phyloP scores from a whole-genome alignment of 1,140 invertebrate genomes.

The Halictus rubicundus region DNA sequence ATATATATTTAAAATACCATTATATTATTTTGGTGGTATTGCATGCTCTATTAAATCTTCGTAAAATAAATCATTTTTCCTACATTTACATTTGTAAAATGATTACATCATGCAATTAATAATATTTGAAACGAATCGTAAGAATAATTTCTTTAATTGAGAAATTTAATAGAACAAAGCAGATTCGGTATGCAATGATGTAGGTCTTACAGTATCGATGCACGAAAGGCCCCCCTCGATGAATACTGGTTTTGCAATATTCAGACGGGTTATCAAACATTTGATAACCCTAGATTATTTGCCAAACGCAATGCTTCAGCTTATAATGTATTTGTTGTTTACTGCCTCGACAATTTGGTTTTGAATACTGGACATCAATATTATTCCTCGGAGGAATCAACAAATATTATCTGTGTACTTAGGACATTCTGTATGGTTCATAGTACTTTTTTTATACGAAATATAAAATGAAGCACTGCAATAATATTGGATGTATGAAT shows the following conservation, averaged over 20 bases:
- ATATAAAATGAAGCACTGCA: constrained; percentile 7
- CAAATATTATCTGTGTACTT: neutral
- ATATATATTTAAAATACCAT: neutral
- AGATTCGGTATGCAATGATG: constrained; percentile 11
- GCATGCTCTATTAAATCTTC: constrained; percentile 15
- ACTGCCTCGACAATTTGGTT: constrained; percentile 25
- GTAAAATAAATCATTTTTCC: constrained; percentile 8
- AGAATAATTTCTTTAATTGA: constrained; percentile 19
- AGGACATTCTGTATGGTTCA: neutral
- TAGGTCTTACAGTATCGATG: constrained; percentile 18
- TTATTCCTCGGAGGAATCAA: neutral
- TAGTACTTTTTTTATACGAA: neutral
- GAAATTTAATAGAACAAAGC: constrained; percentile 17
- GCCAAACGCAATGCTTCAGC: constrained; percentile 40
- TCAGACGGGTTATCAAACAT: constrained; percentile 62
- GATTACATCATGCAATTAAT: constrained; percentile 2
- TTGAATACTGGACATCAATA: neutral
- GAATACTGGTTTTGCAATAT: constrained; percentile 70
- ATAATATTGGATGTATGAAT: neutral
- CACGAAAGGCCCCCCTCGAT: constrained; percentile 64
- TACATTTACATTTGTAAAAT: constrained; percentile 1
- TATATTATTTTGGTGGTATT: neutral
- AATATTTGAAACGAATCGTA: constrained; percentile 11
- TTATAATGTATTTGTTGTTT: constrained; percentile 50
- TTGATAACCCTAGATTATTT: constrained; percentile 71